Base-by-base conservation (phyloP, 1,140 invertebrate species). In the Thalassaphorura encarpata region DNA sequence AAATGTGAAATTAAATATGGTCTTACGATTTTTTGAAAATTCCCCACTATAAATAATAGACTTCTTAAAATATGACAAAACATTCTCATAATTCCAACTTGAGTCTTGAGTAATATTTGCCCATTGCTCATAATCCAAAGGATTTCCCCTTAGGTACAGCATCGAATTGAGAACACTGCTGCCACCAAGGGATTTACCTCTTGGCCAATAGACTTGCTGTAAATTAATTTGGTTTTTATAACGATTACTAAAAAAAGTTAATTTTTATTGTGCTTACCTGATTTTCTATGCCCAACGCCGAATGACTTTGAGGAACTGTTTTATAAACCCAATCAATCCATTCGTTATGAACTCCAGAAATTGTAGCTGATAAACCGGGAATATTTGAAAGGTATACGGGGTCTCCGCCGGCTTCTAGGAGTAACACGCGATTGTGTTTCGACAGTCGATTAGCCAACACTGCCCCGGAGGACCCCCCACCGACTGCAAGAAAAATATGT, bases 21-120 rank as follows among this genome's bases (percentile, higher is more conserved):
- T 36, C 11, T n/a, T n/a, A n/a, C n/a, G n/a, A 48, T 24, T 11
- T 8, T 24, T 48, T 15, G 28, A 24, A 48, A 26, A 48, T 8
- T 13, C 27, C 19, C 64, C 66, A 29, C 70, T 57, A 26, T 63
- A 51, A 26, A 79, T 78, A 72, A 89, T 86, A 3, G 83, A 72
- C 69, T 87, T 90, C 62, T 81, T 82, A 67, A 89, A 91, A 66
- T 89, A 91, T 0, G 84, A 84, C 4, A 88, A 65, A 0, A 91
- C 80, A 43, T 51, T 50, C 18, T 56, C 29, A 28, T 49, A 60
- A 15, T 6, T 18, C 58, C 58, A 60, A 3, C 2, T 4, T 1
- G 33, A 16, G 16, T 60, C 58, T 27, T 36, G 18, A 1, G 36
- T 48, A 3, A 53, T 39, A 29, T 48, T 53, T 28, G 56, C 50